Conservation (phyloP, 2,113 vertebrate species). For the Agelaius tricolor region DNA sequence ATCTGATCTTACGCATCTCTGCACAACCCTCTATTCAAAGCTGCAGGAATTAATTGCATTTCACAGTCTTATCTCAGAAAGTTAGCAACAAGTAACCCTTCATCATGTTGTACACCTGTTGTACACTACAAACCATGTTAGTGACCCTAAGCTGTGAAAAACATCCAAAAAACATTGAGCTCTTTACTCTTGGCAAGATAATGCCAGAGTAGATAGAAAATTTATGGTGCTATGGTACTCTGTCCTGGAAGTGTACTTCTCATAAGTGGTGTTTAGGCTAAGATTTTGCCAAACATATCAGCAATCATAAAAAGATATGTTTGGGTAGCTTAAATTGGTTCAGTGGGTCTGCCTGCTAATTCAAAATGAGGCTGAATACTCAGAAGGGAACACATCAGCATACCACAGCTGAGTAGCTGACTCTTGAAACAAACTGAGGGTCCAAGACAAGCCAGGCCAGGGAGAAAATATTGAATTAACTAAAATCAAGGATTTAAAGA, state of each 20-base stretch:
- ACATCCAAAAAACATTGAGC: background rate
- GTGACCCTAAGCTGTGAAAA: background rate
- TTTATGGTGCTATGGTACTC: background rate
- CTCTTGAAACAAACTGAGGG: background rate
- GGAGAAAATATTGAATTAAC: background rate
- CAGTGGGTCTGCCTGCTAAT: background rate
- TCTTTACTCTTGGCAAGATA: background rate
- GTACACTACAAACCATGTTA: background rate
- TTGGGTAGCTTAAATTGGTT: background rate
- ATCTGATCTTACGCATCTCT: fast-evolving
- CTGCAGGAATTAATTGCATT: background rate
- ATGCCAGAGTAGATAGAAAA: background rate
- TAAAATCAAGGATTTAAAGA: background rate
- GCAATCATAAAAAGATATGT: background rate
- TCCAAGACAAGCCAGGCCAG: background rate
- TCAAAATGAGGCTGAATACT: background rate
- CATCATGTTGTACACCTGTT: background rate
- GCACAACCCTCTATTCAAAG: background rate
- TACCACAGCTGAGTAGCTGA: background rate
- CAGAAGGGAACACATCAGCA: background rate
- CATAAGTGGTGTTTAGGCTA: background rate
- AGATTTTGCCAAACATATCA: background rate
- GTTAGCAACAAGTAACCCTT: background rate
- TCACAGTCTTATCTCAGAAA: background rate
- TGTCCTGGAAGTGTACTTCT: background rate